Conservation (phyloP, 2,113 vertebrate species). For the Vulpes ferrilata region DNA sequence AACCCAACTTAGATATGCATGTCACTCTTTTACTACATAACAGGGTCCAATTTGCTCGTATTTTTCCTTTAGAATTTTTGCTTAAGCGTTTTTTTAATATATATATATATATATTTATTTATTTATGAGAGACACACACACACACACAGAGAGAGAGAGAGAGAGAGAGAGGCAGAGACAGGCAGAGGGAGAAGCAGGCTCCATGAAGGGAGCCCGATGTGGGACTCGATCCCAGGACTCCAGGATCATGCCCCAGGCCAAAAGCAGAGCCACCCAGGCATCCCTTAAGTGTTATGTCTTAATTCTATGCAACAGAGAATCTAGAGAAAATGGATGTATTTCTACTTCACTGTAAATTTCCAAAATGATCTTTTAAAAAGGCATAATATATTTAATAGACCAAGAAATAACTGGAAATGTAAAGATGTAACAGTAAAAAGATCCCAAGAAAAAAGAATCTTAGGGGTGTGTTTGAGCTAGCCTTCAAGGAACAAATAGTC, state of each 20-base stretch:
- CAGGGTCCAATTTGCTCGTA: neutral
- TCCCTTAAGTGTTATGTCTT: neutral
- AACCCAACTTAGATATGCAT: neutral
- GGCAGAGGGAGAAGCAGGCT: too few species aligned
- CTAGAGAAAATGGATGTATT: neutral
- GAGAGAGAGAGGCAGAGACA: too few species aligned
- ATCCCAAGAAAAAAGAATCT: neutral
- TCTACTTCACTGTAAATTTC: neutral
- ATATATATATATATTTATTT: too few species aligned
- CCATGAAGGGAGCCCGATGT: too few species aligned
- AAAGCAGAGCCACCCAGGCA: too few species aligned
- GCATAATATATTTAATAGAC: neutral
- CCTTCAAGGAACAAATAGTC: neutral
- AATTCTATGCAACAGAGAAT: conserved; percentile 11
- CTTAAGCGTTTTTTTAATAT: neutral
- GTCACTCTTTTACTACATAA: neutral
- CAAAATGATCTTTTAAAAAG: neutral
- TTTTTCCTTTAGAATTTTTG: conserved; percentile 7
- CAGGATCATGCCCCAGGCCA: too few species aligned
- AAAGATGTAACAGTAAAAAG: neutral
- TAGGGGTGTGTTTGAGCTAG: neutral
- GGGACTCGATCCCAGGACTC: too few species aligned
- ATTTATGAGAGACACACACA: too few species aligned
- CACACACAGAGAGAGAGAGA: too few species aligned
- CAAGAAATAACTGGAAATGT: neutral